Evolutionary conservation across 2,888 invertebrate genomes (phyloP), one percentile per base, ranked within the genome.

Genomic region (Tachina lurida): DNA sequence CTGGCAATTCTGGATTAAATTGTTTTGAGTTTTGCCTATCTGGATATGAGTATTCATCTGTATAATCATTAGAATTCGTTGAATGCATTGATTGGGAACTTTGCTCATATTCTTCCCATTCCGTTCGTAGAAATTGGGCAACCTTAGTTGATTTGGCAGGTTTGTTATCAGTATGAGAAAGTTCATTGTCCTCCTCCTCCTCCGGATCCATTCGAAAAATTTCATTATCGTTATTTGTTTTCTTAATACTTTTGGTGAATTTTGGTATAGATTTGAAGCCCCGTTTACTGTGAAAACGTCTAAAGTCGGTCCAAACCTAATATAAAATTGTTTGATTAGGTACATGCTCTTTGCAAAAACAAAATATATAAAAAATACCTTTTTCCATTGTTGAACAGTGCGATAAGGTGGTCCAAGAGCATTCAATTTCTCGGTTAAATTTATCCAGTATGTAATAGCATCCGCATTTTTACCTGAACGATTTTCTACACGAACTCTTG

Each of bases 281-380:
- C 1, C 75, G 70, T 54, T 79, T 79, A 62, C 75, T 86, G n/a
- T 83, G 82, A 45, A 82, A 83, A 62, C 86, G 86, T 43, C 67
- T 74, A 54, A 79, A 86, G 22, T 86, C 86, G 5, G 82, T 83
- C 86, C 86, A 86, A 60, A 86, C 86, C 86, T 86, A 4, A 19
- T 19, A n/a, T 52, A 17, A 52, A 63, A 9, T 31, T 2, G 12
- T 22, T 58, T 47, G 17, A 47, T 58, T 58, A 31, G 31, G 31
- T 3, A 71, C 12, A 0, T 31, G 31, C 19, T 58, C 7, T 58
- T 8, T 8, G 3, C 2, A 45, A n/a, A 41, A 0, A 39, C 2
- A 0, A 19, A 5, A 75, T 45, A 75, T 45, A 31, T 49, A 7
- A 15, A 63, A 60, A 62, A 19, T 79, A 83, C 86, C 75, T 86